These are phyloP conservation scores for Rhamphomyia laevipes DNA, from an alignment of 2,888 invertebrate genomes.

Conservation along the genomic window DNA sequence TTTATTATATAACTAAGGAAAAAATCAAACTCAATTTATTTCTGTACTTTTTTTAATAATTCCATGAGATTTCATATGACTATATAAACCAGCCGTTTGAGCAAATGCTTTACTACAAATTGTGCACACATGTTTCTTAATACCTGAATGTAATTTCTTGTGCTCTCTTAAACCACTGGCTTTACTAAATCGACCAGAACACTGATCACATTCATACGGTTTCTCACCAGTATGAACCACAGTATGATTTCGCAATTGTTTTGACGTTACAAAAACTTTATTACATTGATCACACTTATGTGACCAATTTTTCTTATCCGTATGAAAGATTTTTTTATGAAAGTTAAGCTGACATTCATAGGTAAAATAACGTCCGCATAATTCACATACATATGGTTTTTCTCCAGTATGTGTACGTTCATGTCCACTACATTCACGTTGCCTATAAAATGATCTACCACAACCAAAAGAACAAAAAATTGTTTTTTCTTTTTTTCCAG, in stretches of 20 bases:
- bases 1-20: no score
- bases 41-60: no score
- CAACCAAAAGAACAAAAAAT: not conserved
- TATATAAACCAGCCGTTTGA: constrained; percentile 14
- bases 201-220: constrained; percentile 9
- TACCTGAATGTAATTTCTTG: constrained; percentile 7
- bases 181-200: constrained; percentile 6
- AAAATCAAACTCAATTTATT: no score
- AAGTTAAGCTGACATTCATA: not conserved
- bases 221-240: not conserved
- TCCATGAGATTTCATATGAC: constrained; percentile 11
- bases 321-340: not conserved
- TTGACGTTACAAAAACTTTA: not conserved
- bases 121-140: constrained; percentile 18
- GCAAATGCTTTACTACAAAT: constrained; percentile 11
- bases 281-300: not conserved
- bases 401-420: not conserved
- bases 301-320: not conserved
- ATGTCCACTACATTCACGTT: not conserved
- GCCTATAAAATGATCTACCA: not conserved
- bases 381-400: not conserved
- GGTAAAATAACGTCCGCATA: not conserved
- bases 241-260: not conserved
- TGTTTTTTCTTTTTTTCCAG: not conserved
- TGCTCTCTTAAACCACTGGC: constrained; percentile 4